Evolutionary conservation across 92 coral and sea anemone species (phyloP).

Genomic region (Zoanthus sansibaricus): DNA sequence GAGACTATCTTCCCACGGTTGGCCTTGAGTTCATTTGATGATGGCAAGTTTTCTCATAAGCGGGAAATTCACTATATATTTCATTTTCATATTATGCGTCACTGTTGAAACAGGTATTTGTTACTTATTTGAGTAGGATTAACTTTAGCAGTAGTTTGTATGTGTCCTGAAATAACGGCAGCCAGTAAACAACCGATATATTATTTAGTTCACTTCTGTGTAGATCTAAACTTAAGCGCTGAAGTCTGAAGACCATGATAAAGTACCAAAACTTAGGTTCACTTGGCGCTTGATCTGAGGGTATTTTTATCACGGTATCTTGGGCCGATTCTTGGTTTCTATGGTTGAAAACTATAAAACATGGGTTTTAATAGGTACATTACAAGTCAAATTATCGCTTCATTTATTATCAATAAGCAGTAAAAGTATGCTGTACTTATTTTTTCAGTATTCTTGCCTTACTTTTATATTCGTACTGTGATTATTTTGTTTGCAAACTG

Average conservation of each 20-base stretch:
- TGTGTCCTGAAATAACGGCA: background rate
- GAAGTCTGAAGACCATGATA: no score
- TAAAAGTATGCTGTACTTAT: background rate
- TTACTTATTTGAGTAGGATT: background rate
- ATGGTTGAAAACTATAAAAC: background rate
- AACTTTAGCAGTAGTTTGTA: background rate
- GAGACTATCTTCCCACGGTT: background rate
- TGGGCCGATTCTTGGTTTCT: background rate
- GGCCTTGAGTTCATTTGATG: background rate
- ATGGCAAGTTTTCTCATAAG: background rate
- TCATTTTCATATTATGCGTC: background rate
- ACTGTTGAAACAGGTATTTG: conserved; percentile 24
- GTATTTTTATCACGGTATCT: no score
- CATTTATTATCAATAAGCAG: background rate
- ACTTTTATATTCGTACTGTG: background rate
- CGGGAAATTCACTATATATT: background rate
- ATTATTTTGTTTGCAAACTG: background rate
- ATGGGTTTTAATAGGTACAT: background rate
- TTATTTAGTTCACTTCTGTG: background rate
- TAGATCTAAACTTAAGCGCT: no score
- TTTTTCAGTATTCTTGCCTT: background rate
- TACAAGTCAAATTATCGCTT: no score
- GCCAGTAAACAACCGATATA: background rate
- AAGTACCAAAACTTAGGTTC: background rate
- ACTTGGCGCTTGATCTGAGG: background rate